Base-by-base conservation (phyloP, 2,888 invertebrate genomes). In the Cephus rjabovi region DNA sequence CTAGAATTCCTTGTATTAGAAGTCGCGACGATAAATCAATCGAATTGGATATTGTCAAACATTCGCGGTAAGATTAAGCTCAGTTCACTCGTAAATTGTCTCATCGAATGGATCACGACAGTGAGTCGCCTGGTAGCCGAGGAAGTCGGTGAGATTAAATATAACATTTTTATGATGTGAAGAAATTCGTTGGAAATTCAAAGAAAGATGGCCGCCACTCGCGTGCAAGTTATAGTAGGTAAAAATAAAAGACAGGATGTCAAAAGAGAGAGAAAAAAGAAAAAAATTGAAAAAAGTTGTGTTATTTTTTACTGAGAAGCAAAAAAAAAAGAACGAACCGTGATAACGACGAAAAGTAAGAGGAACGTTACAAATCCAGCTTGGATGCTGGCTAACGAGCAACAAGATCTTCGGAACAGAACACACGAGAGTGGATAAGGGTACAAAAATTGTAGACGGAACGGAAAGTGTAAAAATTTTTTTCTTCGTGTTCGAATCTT, bases 41-140 rank as follows among this genome's bases (percentile, higher is more conserved):
- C 23, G 6, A 56, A 56, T 56, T 56, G 23, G 40, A 56, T 56
- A 56, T 23, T 23, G 40, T 56, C 23, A 56, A 23, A 56, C 23
- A 56, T 56, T 56, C 23, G 40, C 40, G 23, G 40, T 23, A 56
- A 56, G 15, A 56, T 56, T 56, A 56, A 56, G 40, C 40, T 56
- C 40, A 1, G 40, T 23, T 56, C 76, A 34, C 77, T 81, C 83
- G 80, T 83, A 82, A 84, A 84, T 69, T 82, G 79, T 74, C 78
- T 81, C 82, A 86, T 86, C 82, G 80, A 84, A 84, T 80, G 23
- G 23, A 9, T 56, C 40, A 2, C 40, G 81, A 82, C 82, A 83
- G 83, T 85, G 83, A 85, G 85, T 78, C 74, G 69, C 76, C 74
- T 74, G n/a, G 83, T 85, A 84, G 83, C 83, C 23, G 23, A 9